Conservation (phyloP, 2,113 vertebrate genomes). For the Pyxicephalus adspersus region DNA sequence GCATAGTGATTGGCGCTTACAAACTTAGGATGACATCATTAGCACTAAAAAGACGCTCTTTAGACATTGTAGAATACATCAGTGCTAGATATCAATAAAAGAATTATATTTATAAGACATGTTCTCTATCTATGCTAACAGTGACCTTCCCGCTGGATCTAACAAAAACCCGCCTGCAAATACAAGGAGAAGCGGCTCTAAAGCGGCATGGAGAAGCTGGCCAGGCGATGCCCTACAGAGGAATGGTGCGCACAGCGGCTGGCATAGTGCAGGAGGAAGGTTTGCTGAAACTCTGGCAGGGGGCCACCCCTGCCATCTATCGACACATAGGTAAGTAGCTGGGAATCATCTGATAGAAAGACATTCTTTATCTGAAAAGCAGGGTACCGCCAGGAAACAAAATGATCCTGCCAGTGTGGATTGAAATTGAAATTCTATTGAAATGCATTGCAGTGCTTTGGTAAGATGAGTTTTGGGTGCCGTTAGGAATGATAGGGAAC, state of each 20-base stretch:
- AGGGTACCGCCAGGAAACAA: not conserved
- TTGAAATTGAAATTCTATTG: too few relatives aligned
- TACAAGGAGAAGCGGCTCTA: slow-evolving; percentile 79
- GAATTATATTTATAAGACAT: not conserved
- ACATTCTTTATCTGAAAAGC: too few relatives aligned
- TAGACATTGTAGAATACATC: too few relatives aligned
- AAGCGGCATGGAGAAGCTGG: slow-evolving; percentile 31
- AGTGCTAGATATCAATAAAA: too few relatives aligned
- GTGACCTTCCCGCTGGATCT: slow-evolving; percentile 86
- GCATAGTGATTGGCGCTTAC: too few relatives aligned
- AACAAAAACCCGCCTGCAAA: slow-evolving; percentile 84
- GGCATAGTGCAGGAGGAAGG: slow-evolving; percentile 82
- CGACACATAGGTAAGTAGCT: slow-evolving; percentile 80
- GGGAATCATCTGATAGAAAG: too few relatives aligned
- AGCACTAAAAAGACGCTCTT: too few relatives aligned
- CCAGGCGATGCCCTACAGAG: slow-evolving; percentile 63
- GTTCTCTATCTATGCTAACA: slow-evolving; percentile 54
- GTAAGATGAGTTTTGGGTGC: too few relatives aligned
- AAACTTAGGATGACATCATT: too few relatives aligned
- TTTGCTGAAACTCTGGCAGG: slow-evolving; percentile 80
- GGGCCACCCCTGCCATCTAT: slow-evolving; percentile 81
- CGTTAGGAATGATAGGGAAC: too few relatives aligned
- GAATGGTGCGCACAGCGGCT: slow-evolving; percentile 76
- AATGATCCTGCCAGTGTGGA: too few relatives aligned
- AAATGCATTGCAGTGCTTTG: too few relatives aligned